Conservation (phyloP, 2,797 vertebrate species). For the Mastacembelus armatus region DNA sequence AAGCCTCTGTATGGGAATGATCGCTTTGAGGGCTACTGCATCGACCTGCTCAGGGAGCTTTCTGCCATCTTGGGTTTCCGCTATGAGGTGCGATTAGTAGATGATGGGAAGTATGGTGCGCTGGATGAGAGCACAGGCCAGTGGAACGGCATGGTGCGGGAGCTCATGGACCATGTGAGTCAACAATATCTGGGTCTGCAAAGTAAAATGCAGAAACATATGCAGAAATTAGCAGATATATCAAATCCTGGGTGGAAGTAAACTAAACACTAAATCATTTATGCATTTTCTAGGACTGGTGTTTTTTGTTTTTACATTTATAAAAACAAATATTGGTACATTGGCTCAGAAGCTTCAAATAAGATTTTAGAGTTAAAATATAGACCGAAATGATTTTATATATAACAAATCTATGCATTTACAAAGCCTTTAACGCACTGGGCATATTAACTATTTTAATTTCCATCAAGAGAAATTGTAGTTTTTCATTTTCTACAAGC, state of each 20-base stretch:
- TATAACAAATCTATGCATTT: neutral
- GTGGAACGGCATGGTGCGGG: slow-evolving; percentile 98
- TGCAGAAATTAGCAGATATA: neutral
- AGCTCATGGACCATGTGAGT: slow-evolving; percentile 98
- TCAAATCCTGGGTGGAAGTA: neutral
- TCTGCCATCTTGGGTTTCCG: slow-evolving; percentile 83
- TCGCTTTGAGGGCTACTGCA: slow-evolving; percentile 85
- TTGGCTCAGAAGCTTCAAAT: no score
- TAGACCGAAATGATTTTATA: neutral
- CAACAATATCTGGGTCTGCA: neutral
- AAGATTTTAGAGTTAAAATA: neutral
- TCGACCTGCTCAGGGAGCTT: slow-evolving; percentile 84
- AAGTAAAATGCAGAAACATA: neutral
- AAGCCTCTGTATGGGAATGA: slow-evolving; percentile 86
- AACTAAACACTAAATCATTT: no score
- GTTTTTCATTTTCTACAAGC: neutral
- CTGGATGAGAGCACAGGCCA: slow-evolving; percentile 87
- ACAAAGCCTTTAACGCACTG: no score
- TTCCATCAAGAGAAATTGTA: no score
- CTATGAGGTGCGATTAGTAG: slow-evolving; percentile 84
- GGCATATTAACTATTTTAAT: no score
- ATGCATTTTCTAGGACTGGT: no score
- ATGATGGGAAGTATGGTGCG: slow-evolving; percentile 82
- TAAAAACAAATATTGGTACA: no score
- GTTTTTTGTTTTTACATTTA: no score